A percentile compares a stretch with the other conserved stretches of the same genome.
Evolutionary conservation across 1,140 invertebrate species (phyloP).

Genomic region (Macrobrachium nipponense): DNA sequence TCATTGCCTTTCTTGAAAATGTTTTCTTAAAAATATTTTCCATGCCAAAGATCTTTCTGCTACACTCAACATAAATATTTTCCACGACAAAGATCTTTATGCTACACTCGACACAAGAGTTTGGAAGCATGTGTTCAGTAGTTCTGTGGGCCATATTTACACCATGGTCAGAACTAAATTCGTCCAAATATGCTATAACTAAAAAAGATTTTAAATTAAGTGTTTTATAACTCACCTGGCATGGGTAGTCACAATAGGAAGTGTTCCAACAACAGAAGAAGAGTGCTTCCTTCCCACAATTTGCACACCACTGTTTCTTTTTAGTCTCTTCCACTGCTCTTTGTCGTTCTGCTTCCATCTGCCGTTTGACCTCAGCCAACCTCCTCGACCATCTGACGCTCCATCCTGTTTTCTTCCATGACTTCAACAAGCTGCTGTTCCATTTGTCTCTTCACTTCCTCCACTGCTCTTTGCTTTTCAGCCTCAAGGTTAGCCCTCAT

Average conservation of each 20-base stretch:
- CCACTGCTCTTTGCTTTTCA: conserved; percentile 75
- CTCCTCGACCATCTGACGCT: conserved; percentile 56
- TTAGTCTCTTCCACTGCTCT: conserved; percentile 81
- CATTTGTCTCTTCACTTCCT: conserved; percentile 74
- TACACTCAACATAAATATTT: too few relatives aligned
- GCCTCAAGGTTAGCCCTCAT: conserved; percentile 76
- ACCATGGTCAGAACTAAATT: too few relatives aligned
- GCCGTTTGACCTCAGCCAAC: conserved; percentile 72
- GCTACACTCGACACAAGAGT: too few relatives aligned
- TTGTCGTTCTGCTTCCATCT: conserved; percentile 75
- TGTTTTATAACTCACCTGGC: conserved; percentile 25
- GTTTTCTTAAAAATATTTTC: too few relatives aligned
- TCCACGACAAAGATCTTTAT: too few relatives aligned
- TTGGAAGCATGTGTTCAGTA: not conserved
- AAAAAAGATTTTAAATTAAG: not conserved
- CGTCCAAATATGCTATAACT: not conserved
- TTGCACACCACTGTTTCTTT: conserved; percentile 88
- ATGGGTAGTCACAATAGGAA: conserved; percentile 85
- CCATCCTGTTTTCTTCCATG: conserved; percentile 59
- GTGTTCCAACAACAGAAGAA: conserved; percentile 97
- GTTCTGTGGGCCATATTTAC: not conserved
- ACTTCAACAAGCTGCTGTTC: conserved; percentile 71
- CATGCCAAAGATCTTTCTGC: too few relatives aligned
- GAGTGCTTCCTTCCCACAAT: conserved; percentile 86
- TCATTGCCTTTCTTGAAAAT: too few relatives aligned